Evolutionary conservation across 30 jellyfish, hydroid and myxozoan genomes (phyloP).

Genomic region (Turritopsis rubra): DNA sequence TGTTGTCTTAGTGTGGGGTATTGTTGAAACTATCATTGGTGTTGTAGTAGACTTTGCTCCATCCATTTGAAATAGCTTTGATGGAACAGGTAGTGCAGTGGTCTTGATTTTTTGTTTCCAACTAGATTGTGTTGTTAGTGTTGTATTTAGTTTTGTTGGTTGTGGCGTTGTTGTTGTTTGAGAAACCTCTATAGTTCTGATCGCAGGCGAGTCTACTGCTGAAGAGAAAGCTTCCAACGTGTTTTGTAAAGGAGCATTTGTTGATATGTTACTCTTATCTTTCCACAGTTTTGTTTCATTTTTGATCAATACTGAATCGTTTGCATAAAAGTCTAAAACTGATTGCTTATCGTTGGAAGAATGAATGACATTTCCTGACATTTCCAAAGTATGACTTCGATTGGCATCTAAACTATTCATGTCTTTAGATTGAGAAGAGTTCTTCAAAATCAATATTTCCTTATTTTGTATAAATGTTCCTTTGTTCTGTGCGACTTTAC

Average conservation of each 20-base stretch:
- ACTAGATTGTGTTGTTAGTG: background rate
- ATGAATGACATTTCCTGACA: background rate
- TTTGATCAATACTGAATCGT: background rate
- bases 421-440: background rate
- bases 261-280: background rate
- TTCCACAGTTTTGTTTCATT: background rate
- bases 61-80: background rate
- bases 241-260: background rate
- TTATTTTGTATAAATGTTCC: background rate
- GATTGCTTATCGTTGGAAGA: background rate
- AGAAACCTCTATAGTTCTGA: background rate
- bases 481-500: background rate
- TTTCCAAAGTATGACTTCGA: background rate
- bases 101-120: background rate
- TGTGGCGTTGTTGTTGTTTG: background rate
- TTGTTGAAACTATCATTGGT: background rate
- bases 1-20: background rate
- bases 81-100: background rate
- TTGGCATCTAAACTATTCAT: background rate
- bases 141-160: background rate
- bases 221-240: background rate
- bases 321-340: background rate
- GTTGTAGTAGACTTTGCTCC: background rate
- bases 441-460: background rate
- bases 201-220: background rate